Evolutionary conservation across 2,113 vertebrate genomes (phyloP).

Genomic region (Beaufortia kweichowensis): DNA sequence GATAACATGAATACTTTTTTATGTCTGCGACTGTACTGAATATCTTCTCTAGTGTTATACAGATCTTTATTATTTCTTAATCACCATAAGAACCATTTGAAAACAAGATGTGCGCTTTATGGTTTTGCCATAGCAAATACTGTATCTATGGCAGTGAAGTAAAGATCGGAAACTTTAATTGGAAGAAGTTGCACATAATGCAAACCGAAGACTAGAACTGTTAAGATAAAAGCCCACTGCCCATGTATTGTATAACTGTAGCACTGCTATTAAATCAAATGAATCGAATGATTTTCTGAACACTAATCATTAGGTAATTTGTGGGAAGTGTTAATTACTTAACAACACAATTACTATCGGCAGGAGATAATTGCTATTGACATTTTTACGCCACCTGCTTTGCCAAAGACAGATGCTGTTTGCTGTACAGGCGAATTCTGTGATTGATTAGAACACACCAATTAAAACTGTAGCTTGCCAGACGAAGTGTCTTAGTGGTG

Average conservation of each 20-base stretch:
- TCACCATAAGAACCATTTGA: too few species aligned
- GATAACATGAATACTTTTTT: too few species aligned
- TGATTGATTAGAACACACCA: too few species aligned
- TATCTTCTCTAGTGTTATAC: too few species aligned
- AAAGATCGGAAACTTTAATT: not conserved
- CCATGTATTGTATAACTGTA: not conserved
- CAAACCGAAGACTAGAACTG: not conserved
- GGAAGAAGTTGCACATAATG: not conserved
- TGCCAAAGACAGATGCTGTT: constrained; percentile 16
- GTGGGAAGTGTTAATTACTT: not conserved
- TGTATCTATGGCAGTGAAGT: not conserved
- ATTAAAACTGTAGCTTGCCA: not conserved
- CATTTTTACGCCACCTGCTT: constrained; percentile 25
- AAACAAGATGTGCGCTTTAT: too few species aligned
- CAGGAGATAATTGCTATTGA: constrained; percentile 26
- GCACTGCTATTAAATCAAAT: not conserved
- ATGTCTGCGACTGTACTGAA: too few species aligned
- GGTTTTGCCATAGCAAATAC: not conserved
- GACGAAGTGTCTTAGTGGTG: too few species aligned
- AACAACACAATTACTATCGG: constrained; percentile 27
- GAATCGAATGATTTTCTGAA: constrained; percentile 16
- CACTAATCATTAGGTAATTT: constrained; percentile 24
- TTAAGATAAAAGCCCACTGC: not conserved
- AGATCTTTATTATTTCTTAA: too few species aligned
- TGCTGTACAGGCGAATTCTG: not conserved